A percentile compares a stretch with the other conserved stretches of the same genome.
phyloP scores from a whole-genome alignment of 2,113 vertebrate species.

The Tupaia chinensis region DNA sequence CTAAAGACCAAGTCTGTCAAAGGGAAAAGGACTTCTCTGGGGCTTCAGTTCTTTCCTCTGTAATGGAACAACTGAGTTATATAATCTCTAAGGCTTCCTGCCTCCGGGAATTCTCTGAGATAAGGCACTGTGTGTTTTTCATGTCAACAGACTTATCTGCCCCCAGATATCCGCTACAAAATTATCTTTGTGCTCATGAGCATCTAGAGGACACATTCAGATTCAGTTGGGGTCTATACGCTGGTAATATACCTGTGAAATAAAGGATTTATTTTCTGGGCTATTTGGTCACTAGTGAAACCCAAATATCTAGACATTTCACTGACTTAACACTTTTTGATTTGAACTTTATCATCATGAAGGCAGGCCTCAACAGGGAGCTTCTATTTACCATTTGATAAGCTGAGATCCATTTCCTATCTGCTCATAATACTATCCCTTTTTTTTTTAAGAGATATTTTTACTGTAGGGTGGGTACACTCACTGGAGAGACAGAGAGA shows the following conservation, averaged over 20 bases:
- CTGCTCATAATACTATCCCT: neutral
- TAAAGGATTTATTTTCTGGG: neutral
- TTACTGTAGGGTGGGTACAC: too few species aligned
- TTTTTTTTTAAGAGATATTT: too few species aligned
- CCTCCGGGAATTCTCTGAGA: neutral
- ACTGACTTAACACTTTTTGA: neutral
- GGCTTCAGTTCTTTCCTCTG: neutral
- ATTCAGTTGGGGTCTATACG: neutral
- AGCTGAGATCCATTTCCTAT: slow-evolving; percentile 60
- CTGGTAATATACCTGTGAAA: neutral
- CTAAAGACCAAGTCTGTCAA: neutral
- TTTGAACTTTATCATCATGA: neutral
- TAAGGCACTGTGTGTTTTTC: neutral
- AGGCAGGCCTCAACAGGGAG: neutral
- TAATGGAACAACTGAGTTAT: neutral
- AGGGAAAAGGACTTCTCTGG: neutral
- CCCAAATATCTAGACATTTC: neutral
- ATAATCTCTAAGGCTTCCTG: neutral
- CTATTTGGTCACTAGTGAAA: neutral
- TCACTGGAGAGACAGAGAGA: too few species aligned
- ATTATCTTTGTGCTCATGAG: slow-evolving; percentile 16
- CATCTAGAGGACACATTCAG: neutral
- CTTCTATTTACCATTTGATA: neutral
- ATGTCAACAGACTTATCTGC: neutral
- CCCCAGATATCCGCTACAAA: neutral